phyloP scores from a whole-genome alignment of 2,113 vertebrate species.

The Neoarius graeffei region DNA sequence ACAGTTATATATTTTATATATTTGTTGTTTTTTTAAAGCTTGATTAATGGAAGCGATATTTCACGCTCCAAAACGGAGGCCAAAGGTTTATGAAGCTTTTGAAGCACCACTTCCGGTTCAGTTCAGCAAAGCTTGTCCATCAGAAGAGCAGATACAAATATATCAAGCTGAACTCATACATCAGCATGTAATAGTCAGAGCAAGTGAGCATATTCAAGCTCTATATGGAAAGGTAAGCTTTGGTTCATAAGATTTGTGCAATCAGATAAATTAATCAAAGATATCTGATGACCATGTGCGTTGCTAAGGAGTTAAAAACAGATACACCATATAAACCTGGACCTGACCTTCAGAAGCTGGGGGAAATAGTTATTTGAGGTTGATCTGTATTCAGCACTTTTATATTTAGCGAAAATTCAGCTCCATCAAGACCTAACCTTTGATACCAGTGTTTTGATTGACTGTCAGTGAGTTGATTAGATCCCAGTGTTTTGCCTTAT shows the following conservation, averaged over 20 bases:
- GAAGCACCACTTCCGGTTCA: conserved; percentile 79
- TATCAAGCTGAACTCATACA: conserved; percentile 82
- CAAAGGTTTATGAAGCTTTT: conserved; percentile 76
- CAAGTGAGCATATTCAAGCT: conserved; percentile 75
- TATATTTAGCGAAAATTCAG: background rate
- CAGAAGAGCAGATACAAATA: conserved; percentile 60
- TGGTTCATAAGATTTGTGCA: background rate
- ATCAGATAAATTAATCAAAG: background rate
- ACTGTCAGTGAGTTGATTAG: background rate
- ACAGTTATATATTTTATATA: background rate
- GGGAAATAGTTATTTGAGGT: background rate
- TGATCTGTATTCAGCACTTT: background rate
- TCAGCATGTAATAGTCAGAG: conserved; percentile 79
- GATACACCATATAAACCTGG: background rate
- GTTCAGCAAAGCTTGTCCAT: conserved; percentile 28
- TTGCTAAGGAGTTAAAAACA: background rate
- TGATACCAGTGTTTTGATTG: background rate
- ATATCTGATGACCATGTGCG: background rate
- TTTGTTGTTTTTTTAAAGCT: background rate
- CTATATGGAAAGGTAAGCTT: conserved; percentile 80
- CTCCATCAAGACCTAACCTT: background rate
- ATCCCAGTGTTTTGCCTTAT: background rate
- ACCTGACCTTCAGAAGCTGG: background rate
- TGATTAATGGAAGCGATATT: conserved; percentile 72
- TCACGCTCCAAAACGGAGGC: conserved; percentile 80